phyloP scores from a whole-genome alignment of 2,888 invertebrate species.

The Acholoe squamosa region DNA sequence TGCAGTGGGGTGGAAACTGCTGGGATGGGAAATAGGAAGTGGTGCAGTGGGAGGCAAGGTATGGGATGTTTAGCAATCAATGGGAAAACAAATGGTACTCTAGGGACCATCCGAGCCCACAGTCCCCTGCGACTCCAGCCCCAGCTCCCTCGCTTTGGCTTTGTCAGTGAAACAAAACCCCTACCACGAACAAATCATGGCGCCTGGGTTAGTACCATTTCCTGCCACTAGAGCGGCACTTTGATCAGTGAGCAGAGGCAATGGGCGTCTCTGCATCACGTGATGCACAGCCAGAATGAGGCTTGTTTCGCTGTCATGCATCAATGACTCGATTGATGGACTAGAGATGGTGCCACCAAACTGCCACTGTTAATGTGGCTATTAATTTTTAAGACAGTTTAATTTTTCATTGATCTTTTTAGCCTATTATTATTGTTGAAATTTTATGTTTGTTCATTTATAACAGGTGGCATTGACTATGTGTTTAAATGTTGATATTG shows the following conservation, averaged over 20 bases:
- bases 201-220: neutral
- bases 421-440: too few relatives aligned
- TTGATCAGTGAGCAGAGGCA: constrained; percentile 25
- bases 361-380: neutral
- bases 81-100: constrained; percentile 22
- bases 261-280: constrained; percentile 28
- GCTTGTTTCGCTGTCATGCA: constrained; percentile 16
- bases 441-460: too few relatives aligned
- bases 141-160: neutral
- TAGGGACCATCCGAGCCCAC: neutral
- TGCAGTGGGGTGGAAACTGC: neutral
- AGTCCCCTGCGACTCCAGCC: neutral
- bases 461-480: too few relatives aligned
- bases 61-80: neutral
- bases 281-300: constrained; percentile 15
- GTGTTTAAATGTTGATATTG: too few relatives aligned
- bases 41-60: neutral
- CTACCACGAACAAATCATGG: constrained; percentile 13
- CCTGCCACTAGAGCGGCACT: neutral
- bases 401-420: neutral
- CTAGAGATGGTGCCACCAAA: neutral
- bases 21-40: neutral
- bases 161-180: neutral
- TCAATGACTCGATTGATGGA: neutral
- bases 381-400: neutral